These are phyloP conservation scores for Thripadectes ignobilis DNA, from an alignment of 2,797 vertebrate species.

Conservation along the genomic window DNA sequence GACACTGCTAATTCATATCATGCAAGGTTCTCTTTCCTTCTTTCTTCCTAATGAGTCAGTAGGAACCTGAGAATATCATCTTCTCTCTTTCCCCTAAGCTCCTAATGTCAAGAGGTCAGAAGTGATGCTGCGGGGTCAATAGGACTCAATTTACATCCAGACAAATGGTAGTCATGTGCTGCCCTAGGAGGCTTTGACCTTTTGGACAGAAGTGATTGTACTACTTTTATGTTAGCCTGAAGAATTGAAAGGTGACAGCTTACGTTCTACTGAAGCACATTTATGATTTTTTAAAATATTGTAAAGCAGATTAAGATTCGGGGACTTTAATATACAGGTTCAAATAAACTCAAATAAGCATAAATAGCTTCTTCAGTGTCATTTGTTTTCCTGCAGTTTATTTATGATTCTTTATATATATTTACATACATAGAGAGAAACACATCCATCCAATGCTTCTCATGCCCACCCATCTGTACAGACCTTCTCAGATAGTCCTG, in stretches of 20 bases:
- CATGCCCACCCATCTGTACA: neutral
- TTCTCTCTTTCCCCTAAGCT: slow-evolving; percentile 46
- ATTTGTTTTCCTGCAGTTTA: neutral
- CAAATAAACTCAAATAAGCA: neutral
- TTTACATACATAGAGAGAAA: neutral
- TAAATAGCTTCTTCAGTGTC: neutral
- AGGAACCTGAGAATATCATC: slow-evolving; percentile 40
- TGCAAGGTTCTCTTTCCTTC: slow-evolving; percentile 8
- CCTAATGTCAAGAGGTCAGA: slow-evolving; percentile 66
- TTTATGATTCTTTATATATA: slow-evolving; percentile 11
- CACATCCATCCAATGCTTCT: neutral
- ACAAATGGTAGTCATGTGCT: slow-evolving; percentile 61
- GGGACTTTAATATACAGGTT: neutral
- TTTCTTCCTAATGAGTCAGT: slow-evolving; percentile 42
- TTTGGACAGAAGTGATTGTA: slow-evolving; percentile 41
- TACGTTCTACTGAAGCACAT: slow-evolving; percentile 5
- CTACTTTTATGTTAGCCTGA: slow-evolving; percentile 44
- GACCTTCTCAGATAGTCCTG: neutral
- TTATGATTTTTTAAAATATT: neutral
- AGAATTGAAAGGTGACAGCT: neutral
- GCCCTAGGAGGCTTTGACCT: slow-evolving; percentile 45
- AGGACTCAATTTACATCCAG: slow-evolving; percentile 62
- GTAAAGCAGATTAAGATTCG: neutral
- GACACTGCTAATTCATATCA: slow-evolving; percentile 4
- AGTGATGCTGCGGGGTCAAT: slow-evolving; percentile 46